Conservation (phyloP, 2,113 vertebrate genomes). For the Helogale parvula region DNA sequence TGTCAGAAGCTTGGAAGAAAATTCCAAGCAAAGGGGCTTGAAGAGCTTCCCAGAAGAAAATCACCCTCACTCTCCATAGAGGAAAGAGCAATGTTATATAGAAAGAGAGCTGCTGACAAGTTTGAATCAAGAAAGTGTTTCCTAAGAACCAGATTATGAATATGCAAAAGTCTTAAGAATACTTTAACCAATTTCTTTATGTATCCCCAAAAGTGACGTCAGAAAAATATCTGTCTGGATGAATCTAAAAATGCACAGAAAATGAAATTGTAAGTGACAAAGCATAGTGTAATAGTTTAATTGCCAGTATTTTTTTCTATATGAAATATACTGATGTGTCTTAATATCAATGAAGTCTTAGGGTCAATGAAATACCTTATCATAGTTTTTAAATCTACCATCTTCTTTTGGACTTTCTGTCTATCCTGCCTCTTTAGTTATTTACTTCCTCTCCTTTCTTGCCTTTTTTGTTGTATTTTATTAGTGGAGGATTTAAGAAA, state of each 20-base stretch:
- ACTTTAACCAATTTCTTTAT: not conserved
- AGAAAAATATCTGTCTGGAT: slow-evolving; percentile 34
- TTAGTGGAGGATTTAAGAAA: not conserved
- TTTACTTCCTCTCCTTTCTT: slow-evolving; percentile 5
- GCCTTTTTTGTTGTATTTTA: not conserved
- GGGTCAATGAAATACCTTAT: not conserved
- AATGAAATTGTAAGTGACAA: not conserved
- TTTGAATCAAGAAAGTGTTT: not conserved
- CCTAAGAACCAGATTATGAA: not conserved
- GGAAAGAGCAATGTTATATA: not conserved
- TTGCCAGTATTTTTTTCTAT: not conserved
- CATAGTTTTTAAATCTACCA: not conserved
- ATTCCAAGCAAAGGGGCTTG: not conserved
- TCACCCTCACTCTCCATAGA: not conserved
- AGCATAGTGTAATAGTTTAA: not conserved
- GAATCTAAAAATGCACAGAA: slow-evolving; percentile 20
- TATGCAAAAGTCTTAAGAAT: not conserved
- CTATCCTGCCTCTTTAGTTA: not conserved
- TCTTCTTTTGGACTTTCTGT: not conserved
- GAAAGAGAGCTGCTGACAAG: not conserved
- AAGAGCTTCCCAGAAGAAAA: slow-evolving; percentile 16
- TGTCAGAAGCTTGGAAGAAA: not conserved
- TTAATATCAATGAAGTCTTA: not conserved
- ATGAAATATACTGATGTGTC: not conserved
- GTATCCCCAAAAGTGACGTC: not conserved